These are phyloP conservation scores for Holothuria leucospilota DNA, from an alignment of 53 echinoderm and acorn worm species.

Conservation along the genomic window DNA sequence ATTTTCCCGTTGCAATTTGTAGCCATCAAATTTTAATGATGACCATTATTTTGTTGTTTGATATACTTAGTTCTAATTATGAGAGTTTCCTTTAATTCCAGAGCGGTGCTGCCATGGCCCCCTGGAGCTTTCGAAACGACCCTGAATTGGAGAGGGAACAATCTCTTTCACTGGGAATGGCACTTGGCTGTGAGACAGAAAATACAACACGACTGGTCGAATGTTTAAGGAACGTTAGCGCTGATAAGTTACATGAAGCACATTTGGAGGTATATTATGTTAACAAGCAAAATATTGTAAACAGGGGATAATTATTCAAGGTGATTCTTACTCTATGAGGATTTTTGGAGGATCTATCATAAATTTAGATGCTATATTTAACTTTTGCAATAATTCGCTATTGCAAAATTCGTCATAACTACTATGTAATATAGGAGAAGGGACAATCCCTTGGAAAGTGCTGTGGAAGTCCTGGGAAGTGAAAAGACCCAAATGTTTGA, in stretches of 20 bases:
- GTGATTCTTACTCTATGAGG: too few species aligned
- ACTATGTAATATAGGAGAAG: too few species aligned
- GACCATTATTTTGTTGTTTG: not conserved
- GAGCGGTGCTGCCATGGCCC: not conserved
- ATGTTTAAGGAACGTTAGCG: conserved; percentile 59
- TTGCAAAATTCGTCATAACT: too few species aligned
- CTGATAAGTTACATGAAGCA: not conserved
- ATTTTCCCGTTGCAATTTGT: too few species aligned
- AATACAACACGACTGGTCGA: conserved; percentile 52
- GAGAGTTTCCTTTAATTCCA: not conserved
- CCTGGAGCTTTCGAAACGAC: conserved; percentile 23
- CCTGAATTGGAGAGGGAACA: conserved; percentile 47
- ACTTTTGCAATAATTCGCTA: too few species aligned
- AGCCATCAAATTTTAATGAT: not conserved
- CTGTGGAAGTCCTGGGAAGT: too few species aligned
- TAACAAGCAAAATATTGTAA: too few species aligned
- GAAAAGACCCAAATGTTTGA: too few species aligned
- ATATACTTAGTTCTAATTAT: not conserved
- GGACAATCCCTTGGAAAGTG: too few species aligned
- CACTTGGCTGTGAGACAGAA: conserved; percentile 55
- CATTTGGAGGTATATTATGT: not conserved
- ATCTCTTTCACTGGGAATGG: conserved; percentile 52
- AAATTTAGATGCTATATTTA: too few species aligned
- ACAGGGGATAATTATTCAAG: too few species aligned
- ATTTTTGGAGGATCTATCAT: too few species aligned